Evolutionary conservation across 2,888 invertebrate genomes (phyloP).

Genomic region (Lordiphosa fenestrarum): DNA sequence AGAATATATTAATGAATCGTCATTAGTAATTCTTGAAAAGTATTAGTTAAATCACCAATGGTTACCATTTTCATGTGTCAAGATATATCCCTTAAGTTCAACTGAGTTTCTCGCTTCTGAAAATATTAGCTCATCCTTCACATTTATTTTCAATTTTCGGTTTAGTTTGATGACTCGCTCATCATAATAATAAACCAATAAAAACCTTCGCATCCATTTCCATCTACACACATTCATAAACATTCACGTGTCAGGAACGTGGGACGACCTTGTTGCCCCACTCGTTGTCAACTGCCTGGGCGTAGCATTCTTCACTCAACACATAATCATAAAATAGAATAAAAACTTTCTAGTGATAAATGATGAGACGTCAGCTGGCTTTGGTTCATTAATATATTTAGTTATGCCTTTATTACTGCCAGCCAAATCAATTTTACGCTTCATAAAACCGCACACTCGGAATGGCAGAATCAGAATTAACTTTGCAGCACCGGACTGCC

Average conservation of each 20-base stretch:
- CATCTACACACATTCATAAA: slow-evolving; percentile 24
- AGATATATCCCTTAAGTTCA: too few relatives aligned
- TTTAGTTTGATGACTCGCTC: slow-evolving; percentile 27
- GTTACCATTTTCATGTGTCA: too few relatives aligned
- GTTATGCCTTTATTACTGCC: slow-evolving; percentile 66
- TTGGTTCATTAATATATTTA: slow-evolving; percentile 65
- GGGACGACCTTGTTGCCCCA: slow-evolving; percentile 44
- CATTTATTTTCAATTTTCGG: slow-evolving; percentile 4
- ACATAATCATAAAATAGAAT: slow-evolving; percentile 25
- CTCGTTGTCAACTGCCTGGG: slow-evolving; percentile 39
- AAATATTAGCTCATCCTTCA: not conserved
- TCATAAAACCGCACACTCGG: slow-evolving; percentile 38
- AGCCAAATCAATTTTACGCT: slow-evolving; percentile 68
- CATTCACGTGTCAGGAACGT: slow-evolving; percentile 35
- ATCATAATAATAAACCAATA: slow-evolving; percentile 43
- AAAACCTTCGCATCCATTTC: slow-evolving; percentile 38
- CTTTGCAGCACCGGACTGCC: slow-evolving; percentile 32
- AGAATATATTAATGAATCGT: too few relatives aligned
- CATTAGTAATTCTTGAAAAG: too few relatives aligned
- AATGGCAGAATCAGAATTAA: slow-evolving; percentile 20
- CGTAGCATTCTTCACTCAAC: slow-evolving; percentile 42
- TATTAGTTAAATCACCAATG: too few relatives aligned
- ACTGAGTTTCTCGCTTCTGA: too few relatives aligned
- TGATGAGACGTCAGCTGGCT: slow-evolving; percentile 57
- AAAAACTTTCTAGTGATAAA: slow-evolving; percentile 54